Percentiles rank a stretch among this genome's conserved stretches.
phyloP scores from a whole-genome alignment of 2,797 vertebrate species.

The Sebastes ruberrimus region DNA sequence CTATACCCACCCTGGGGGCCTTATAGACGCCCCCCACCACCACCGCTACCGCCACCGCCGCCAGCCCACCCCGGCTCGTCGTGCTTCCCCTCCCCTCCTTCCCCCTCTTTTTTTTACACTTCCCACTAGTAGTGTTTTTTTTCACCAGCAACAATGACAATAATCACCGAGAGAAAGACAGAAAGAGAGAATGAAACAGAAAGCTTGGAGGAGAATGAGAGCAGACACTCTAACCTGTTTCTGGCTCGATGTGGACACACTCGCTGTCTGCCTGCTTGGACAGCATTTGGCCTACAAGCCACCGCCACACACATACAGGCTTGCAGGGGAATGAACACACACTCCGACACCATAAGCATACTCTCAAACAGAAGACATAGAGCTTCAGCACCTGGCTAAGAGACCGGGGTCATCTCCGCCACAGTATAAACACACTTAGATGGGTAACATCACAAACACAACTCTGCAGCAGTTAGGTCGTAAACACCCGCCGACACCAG shows the following conservation, averaged over 20 bases:
- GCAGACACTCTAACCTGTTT: slow-evolving; percentile 61
- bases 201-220: slow-evolving; percentile 54
- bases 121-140: slow-evolving; percentile 46
- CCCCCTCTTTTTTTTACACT: slow-evolving; percentile 48
- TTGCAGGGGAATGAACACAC: slow-evolving; percentile 3
- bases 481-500: slow-evolving; percentile 90
- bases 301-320: slow-evolving; percentile 16
- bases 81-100: neutral
- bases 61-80: slow-evolving; percentile 33
- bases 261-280: slow-evolving; percentile 35
- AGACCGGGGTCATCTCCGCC: slow-evolving; percentile 43
- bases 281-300: slow-evolving; percentile 30
- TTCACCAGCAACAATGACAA: slow-evolving; percentile 53
- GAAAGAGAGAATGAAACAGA: slow-evolving; percentile 57
- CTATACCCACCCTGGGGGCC: slow-evolving; percentile 68
- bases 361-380: slow-evolving; percentile 41
- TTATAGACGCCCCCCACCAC: slow-evolving; percentile 35
- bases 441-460: slow-evolving; percentile 64
- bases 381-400: slow-evolving; percentile 54
- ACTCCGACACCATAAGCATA: slow-evolving; percentile 27
- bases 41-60: neutral
- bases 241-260: slow-evolving; percentile 50
- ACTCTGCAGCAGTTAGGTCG: slow-evolving; percentile 57
- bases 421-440: slow-evolving; percentile 68
- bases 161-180: slow-evolving; percentile 64